These are phyloP conservation scores for Isurus oxyrinchus DNA, from an alignment of 2,113 vertebrate species.

Conservation along the genomic window DNA sequence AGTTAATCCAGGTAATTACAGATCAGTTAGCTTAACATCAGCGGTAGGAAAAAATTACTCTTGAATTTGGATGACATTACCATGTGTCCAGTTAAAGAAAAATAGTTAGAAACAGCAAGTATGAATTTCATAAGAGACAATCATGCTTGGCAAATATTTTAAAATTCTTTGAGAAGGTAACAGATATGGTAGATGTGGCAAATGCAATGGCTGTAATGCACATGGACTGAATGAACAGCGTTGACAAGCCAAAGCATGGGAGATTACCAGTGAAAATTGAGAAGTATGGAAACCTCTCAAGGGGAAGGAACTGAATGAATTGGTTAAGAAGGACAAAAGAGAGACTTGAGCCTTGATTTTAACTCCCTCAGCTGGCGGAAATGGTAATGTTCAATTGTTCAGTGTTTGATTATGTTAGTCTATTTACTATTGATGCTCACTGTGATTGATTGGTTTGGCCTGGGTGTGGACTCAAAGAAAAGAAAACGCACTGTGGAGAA, in stretches of 20 bases:
- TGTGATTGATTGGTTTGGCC: no score
- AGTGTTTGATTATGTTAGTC: no score
- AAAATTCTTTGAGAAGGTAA: not conserved
- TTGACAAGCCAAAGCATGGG: not conserved
- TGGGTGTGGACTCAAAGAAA: no score
- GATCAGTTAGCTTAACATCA: not conserved
- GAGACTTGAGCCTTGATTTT: not conserved
- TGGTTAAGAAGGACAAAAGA: not conserved
- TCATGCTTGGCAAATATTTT: not conserved
- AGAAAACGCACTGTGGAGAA: no score
- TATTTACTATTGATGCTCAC: no score
- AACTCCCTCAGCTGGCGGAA: not conserved
- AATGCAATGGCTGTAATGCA: not conserved
- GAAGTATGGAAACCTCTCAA: not conserved
- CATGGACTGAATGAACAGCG: not conserved
- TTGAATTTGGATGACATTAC: not conserved
- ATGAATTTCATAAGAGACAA: not conserved
- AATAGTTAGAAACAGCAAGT: not conserved
- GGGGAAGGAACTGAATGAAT: not conserved
- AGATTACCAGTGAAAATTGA: not conserved
- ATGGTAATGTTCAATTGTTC: no score
- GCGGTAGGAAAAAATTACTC: not conserved
- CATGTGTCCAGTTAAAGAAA: not conserved
- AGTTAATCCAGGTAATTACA: not conserved
- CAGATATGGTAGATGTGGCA: not conserved